Evolutionary conservation across 2,888 invertebrate genomes (phyloP).

Genomic region (Gibbula magus): DNA sequence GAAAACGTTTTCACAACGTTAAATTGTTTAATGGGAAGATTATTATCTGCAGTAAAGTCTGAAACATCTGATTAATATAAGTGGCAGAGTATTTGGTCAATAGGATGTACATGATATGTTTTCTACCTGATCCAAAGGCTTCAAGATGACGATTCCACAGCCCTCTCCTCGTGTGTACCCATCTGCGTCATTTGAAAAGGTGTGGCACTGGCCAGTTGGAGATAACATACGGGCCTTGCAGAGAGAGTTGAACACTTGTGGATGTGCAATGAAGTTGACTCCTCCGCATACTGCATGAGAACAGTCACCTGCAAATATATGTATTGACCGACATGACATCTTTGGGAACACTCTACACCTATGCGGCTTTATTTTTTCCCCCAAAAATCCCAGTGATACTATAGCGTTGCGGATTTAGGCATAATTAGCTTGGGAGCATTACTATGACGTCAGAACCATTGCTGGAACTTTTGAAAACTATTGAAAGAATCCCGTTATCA

Average conservation of each 20-base stretch:
- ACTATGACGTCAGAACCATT: neutral
- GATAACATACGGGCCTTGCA: constrained; percentile 60
- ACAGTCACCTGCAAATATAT: constrained; percentile 43
- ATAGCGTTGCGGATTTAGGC: neutral
- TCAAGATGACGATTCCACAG: constrained; percentile 59
- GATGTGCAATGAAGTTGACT: constrained; percentile 44
- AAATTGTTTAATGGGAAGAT: too few species aligned
- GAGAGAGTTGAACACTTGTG: constrained; percentile 43
- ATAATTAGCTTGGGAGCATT: neutral
- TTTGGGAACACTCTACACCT: too few species aligned
- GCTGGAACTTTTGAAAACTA: too few species aligned
- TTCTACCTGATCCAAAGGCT: constrained; percentile 36
- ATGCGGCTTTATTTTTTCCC: too few species aligned
- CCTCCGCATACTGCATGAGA: constrained; percentile 44
- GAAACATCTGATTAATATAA: too few species aligned
- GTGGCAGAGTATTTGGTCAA: too few species aligned
- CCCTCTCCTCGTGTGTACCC: constrained; percentile 65
- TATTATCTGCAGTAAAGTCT: too few species aligned
- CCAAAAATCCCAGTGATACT: too few species aligned
- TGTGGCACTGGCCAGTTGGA: constrained; percentile 54
- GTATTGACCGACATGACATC: neutral
- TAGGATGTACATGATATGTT: too few species aligned
- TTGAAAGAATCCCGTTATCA: too few species aligned
- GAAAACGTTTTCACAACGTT: too few species aligned
- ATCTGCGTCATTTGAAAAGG: constrained; percentile 55